These are phyloP conservation scores for Drosophila glabriapex DNA, from an alignment of 2,888 invertebrate genomes.

Conservation along the genomic window DNA sequence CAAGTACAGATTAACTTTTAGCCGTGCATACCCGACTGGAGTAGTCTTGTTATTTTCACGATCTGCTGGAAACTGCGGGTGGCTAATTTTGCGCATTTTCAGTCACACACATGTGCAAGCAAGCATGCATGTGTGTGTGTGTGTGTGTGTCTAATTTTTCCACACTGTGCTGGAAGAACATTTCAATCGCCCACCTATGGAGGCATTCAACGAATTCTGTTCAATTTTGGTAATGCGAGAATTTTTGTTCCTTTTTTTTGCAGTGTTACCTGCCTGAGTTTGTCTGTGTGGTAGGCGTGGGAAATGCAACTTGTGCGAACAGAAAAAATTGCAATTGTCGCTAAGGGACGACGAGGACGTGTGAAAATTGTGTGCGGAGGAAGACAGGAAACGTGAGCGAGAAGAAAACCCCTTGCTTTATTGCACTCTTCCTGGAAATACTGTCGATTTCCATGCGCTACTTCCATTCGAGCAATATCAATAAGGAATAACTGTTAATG, in stretches of 20 bases:
- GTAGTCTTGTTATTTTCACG: conserved; percentile 12
- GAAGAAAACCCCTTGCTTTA: conserved; percentile 31
- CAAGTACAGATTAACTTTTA: background rate
- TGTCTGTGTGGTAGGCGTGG: conserved; percentile 63
- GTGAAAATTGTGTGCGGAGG: conserved; percentile 67
- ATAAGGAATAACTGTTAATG: conserved; percentile 22
- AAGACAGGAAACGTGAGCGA: conserved; percentile 68
- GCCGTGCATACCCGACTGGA: background rate
- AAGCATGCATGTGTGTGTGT: conserved; percentile 9
- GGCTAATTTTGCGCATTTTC: conserved; percentile 68
- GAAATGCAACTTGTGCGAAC: conserved; percentile 53
- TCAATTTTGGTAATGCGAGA: conserved; percentile 54
- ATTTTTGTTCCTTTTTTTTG: conserved; percentile 29
- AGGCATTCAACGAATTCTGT: conserved; percentile 59
- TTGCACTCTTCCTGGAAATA: conserved; percentile 37
- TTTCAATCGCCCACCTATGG: conserved; percentile 69
- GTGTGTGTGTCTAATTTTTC: conserved; percentile 44
- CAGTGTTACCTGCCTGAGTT: conserved; percentile 55
- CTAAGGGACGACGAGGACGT: conserved; percentile 56
- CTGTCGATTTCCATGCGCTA: conserved; percentile 12
- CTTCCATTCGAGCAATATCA: conserved; percentile 32
- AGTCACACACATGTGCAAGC: conserved; percentile 23
- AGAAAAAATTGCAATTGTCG: conserved; percentile 67
- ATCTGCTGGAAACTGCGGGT: conserved; percentile 62
- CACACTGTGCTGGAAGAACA: conserved; percentile 41